Evolutionary conservation across 1,140 invertebrate genomes (phyloP).

Genomic region (Anagrus nilaparvatae): DNA sequence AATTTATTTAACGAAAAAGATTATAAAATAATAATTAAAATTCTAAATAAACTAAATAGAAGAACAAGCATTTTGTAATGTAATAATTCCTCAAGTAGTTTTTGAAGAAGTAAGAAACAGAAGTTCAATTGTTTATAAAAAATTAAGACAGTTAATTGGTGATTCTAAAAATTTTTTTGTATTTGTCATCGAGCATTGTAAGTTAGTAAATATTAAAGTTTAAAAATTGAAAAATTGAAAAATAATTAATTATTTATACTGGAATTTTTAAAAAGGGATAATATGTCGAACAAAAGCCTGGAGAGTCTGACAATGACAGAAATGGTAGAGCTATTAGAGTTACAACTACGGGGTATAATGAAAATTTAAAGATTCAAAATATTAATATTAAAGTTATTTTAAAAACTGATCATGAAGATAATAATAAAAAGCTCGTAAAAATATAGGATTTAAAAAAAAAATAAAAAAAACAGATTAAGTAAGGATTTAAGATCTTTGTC

Average conservation of each 20-base stretch:
- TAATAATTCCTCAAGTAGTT: slow-evolving; percentile 88
- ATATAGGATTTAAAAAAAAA: too few relatives aligned
- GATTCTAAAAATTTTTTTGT: slow-evolving; percentile 77
- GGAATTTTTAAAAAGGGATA: slow-evolving; percentile 63
- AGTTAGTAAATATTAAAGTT: slow-evolving; percentile 48
- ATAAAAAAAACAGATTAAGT: slow-evolving; percentile 22
- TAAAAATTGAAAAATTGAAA: too few relatives aligned
- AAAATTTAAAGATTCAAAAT: slow-evolving; percentile 44
- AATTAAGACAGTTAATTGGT: slow-evolving; percentile 71
- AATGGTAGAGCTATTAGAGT: slow-evolving; percentile 85
- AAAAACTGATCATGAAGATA: slow-evolving; percentile 78
- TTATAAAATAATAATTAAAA: too few relatives aligned
- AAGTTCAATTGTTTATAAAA: slow-evolving; percentile 81
- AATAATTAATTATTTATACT: too few relatives aligned
- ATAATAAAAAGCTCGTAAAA: slow-evolving; percentile 62
- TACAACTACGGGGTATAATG: slow-evolving; percentile 73
- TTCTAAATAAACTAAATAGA: too few relatives aligned
- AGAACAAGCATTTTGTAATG: slow-evolving; percentile 69
- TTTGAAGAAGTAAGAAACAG: slow-evolving; percentile 87
- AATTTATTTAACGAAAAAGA: too few relatives aligned
- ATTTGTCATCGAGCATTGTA: slow-evolving; percentile 95
- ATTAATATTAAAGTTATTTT: slow-evolving; percentile 59
- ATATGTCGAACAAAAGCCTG: slow-evolving; percentile 73
- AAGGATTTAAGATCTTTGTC: slow-evolving; percentile 56
- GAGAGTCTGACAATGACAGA: slow-evolving; percentile 80